Evolutionary conservation across 2,113 vertebrate species (phyloP), one percentile per base, ranked within the genome.

Genomic region (Pygoscelis adeliae): DNA sequence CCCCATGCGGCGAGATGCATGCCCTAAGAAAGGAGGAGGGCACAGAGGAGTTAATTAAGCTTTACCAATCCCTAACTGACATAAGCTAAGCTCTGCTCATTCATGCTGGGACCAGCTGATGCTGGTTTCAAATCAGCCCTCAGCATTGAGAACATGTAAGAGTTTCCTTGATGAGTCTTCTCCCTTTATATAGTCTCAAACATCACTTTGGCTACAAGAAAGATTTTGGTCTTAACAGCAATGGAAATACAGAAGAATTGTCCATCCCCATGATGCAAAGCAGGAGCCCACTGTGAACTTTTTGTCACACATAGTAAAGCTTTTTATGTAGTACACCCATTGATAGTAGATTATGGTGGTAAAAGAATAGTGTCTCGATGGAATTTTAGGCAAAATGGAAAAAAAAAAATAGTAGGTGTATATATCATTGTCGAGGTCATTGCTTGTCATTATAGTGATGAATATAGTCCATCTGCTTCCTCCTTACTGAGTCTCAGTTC

Each of bases 271-370:
- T 4, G 15, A 29, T 70, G 34, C 27, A 38, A 32, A 70, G 18
- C 12, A 6, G 46, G 58, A 77, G 4, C 40, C 17, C 19, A 8
- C 25, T 67, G 16, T 63, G 66, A 85, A 27, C 5, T 42, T 69
- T 44, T 89, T 2, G 4, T 58, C 38, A 25, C 11, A 25, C 1
- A 0, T 20, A 55, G 6, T 62, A 59, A 79, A 71, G 9, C 65
- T n/a, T 6, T 71, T 82, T 42, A 34, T 0, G 0, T 27, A 72
- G 16, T 67, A 18, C 21, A 22, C 15, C 12, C 2, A 1, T 14
- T 74, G 73, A 27, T 34, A 47, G 40, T 50, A 66, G 53, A 15
- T 53, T 71, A 29, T 5, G 25, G 27, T 56, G 0, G 0, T 61
- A 61, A 73, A 82, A 72, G 16, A 90, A 44, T 19, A 82, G 27